phyloP scores from a whole-genome alignment of 2,113 vertebrate genomes.

The Colaptes auratus region DNA sequence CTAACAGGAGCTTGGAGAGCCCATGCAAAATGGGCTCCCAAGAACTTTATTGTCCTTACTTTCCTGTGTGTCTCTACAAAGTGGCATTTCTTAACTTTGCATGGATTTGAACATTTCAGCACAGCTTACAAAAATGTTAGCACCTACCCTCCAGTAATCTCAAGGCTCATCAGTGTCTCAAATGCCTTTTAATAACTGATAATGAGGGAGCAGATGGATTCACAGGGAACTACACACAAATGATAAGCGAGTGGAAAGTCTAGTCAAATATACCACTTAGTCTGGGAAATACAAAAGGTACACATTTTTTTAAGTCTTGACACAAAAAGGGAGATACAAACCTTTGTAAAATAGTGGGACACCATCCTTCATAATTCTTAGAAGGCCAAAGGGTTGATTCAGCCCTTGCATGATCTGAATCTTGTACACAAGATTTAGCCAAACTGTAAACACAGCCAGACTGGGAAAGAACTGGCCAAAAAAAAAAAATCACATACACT shows the following conservation, averaged over 20 bases:
- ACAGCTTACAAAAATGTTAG: not conserved
- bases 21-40: fast-evolving
- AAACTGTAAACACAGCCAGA: not conserved
- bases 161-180: not conserved
- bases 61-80: not conserved
- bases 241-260: not conserved
- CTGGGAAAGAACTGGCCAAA: not conserved
- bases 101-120: not conserved
- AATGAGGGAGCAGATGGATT: conserved; percentile 38
- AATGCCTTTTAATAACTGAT: conserved; percentile 21
- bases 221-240: not conserved
- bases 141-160: not conserved
- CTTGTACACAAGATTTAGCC: not conserved
- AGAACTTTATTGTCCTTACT: not conserved
- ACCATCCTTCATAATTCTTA: not conserved
- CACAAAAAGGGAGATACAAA: not conserved
- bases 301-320: not conserved
- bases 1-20: not conserved
- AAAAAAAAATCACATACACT: not conserved
- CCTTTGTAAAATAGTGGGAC: not conserved
- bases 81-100: not conserved
- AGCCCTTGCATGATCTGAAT: not conserved
- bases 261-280: not conserved
- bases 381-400: not conserved
- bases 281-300: not conserved